phyloP scores from a whole-genome alignment of 2,888 invertebrate genomes.

The Yponomeuta malinellus region DNA sequence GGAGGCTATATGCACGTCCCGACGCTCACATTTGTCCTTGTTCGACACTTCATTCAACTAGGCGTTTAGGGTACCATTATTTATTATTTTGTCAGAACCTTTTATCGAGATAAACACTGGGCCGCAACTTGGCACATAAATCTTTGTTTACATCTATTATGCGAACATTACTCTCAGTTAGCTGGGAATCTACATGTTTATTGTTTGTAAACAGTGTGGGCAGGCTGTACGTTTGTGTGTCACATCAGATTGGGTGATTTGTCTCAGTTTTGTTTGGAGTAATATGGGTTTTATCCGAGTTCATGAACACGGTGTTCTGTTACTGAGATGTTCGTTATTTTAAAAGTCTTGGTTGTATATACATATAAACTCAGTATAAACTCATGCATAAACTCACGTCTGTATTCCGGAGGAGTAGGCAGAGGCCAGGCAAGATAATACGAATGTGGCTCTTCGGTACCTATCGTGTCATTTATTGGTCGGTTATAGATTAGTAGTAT shows the following conservation, averaged over 20 bases:
- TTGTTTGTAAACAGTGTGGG: background rate
- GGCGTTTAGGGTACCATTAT: conserved; percentile 12
- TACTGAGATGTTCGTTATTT: background rate
- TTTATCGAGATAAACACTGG: conserved; percentile 10
- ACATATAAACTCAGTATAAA: too few relatives aligned
- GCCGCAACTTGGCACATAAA: conserved; percentile 8
- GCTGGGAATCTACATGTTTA: conserved; percentile 8
- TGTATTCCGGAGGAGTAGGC: too few relatives aligned
- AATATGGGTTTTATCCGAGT: background rate
- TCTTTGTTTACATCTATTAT: conserved; percentile 15
- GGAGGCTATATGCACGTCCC: background rate
- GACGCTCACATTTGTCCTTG: conserved; percentile 13
- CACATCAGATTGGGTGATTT: background rate
- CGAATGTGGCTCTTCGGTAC: too few relatives aligned
- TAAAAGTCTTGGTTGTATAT: background rate
- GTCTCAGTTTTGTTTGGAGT: background rate
- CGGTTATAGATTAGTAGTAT: too few relatives aligned
- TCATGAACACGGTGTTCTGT: background rate
- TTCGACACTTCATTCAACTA: conserved; percentile 15
- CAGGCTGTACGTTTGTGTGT: background rate
- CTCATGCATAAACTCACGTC: background rate
- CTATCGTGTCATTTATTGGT: too few relatives aligned
- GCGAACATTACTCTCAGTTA: conserved; percentile 6
- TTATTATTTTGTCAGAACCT: conserved; percentile 14
- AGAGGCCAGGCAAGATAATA: too few relatives aligned